Evolutionary conservation across 2,113 vertebrate species (phyloP), one percentile per base, ranked within the genome.

Genomic region (Phylloscopus whistleri): DNA sequence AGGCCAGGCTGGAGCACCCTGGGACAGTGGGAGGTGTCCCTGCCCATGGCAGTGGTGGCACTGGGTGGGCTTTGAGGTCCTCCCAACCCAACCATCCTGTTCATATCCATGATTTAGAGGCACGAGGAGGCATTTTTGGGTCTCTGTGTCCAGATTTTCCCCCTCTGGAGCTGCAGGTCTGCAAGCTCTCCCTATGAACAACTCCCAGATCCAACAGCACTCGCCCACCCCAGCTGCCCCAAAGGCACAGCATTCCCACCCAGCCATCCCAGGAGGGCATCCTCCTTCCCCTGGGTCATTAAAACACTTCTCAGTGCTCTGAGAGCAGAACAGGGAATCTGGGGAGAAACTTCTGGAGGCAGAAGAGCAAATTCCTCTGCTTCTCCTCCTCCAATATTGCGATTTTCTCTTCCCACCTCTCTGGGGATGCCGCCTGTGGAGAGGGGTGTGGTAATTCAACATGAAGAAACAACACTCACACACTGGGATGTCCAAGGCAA

Each of bases 141-240:
- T 44, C 20, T 10, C 1, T 4, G 16, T 7, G 20, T 27, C 77
- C 6, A 0, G 10, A 21, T 11, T 7, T 8, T 28, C n/a, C 52
- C 12, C 6, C 49, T 13, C 14, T 5, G 12, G 6, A 46, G 13
- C 24, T 3, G 3, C 20, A 13, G 44, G 17, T 73, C 63, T 55
- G 66, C 4, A 0, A 6, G 20, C 16, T 53, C 56, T 51, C 53
- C 55, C 64, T 22, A 1, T 0, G 9, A 69, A n/a, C 0, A 1
- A 1, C 3, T 23, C 79, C 20, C 35, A 27, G 52, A 67, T 43
- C 74, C 24, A 33, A 19, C 7, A 8, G 22, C 37, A 11, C 80
- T 20, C 0, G 0, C 33, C 26, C 6, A 0, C n/a, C 31, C 37
- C 58, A 4, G 62, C 24, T 16, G 27, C 26, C 66, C 53, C 87